Evolutionary conservation across 2,797 vertebrate species (phyloP), one percentile per base, ranked within the genome.

Genomic region (Saguinus oedipus): DNA sequence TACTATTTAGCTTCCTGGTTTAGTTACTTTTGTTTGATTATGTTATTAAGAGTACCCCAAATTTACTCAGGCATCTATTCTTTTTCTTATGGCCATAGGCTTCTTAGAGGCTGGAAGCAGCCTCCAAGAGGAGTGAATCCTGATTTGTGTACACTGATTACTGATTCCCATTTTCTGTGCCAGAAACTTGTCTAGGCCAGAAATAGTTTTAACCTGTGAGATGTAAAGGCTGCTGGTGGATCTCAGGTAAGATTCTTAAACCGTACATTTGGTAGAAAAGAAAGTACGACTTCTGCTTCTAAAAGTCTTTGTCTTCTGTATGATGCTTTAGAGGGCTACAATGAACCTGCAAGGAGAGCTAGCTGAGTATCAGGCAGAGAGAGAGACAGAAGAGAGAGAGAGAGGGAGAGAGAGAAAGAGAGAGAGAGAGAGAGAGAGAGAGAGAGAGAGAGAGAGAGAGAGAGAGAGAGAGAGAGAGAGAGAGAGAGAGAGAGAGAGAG

Each of bases 1-100:
- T 59, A 78, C 46, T 76, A 57, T 39, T 92, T 72, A 81, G 48
- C 30, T 76, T 93, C 42, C 33, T 93, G 42, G 55, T 68, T 94
- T 80, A 33, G 79, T 48, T 64, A 88, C 33, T 70, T 79, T 61
- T 57, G 5, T 55, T 84, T 64, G 11, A 80, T 14, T 68, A 22
- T 19, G 57, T 93, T 86, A 15, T 39, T 87, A 42, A 46, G 4
- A 87, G 19, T 78, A 70, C 1, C 17, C 46, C 12, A 26, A 20
- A 90, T 74, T 90, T 87, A 87, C 30, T 57, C 14, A 90, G 27
- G 46, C 14, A 80, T 84, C 44, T 90, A 9, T 48, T 36, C 15
- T 75, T n/a, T 80, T 93, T 33, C 11, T 68, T 50, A 50, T 79
- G 42, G 19, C 88, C 61, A 76, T n/a, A 84, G 36, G 30, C 42